phyloP scores from a whole-genome alignment of 2,797 vertebrate genomes.

The Phrynocephalus vlangalii region DNA sequence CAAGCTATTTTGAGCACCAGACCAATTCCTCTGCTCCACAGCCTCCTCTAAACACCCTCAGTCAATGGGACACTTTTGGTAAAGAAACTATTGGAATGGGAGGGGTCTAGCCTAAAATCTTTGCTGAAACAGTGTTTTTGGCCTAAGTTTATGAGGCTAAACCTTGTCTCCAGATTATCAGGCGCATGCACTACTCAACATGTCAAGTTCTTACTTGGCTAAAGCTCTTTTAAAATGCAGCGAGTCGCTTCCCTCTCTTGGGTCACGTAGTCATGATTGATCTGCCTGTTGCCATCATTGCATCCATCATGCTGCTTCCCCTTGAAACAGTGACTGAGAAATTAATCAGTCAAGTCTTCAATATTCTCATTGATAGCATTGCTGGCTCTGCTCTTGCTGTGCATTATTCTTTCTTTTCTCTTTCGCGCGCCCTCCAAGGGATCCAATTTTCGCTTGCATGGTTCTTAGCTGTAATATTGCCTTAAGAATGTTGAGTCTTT shows the following conservation, averaged over 20 bases:
- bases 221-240: conserved; percentile 19
- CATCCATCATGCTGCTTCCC: conserved; percentile 22
- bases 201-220: not conserved
- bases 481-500: not conserved
- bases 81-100: too few species aligned
- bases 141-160: not conserved
- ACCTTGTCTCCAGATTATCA: not conserved
- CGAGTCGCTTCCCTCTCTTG: not conserved
- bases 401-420: not conserved
- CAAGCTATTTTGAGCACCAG: not conserved
- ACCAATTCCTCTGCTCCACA: not conserved
- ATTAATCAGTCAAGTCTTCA: conserved; percentile 39
- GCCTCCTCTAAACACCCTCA: too few species aligned
- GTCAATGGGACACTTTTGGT: not conserved
- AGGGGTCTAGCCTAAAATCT: not conserved
- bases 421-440: not conserved
- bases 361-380: conserved; percentile 32
- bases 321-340: conserved; percentile 36
- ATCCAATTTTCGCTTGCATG: not conserved
- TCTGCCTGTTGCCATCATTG: conserved; percentile 25
- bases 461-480: not conserved
- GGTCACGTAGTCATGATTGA: conserved; percentile 26
- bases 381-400: not conserved
- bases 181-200: not conserved
- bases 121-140: not conserved